Base-by-base conservation (phyloP, 2,888 invertebrate species). In the Cerceris rybyensis region DNA sequence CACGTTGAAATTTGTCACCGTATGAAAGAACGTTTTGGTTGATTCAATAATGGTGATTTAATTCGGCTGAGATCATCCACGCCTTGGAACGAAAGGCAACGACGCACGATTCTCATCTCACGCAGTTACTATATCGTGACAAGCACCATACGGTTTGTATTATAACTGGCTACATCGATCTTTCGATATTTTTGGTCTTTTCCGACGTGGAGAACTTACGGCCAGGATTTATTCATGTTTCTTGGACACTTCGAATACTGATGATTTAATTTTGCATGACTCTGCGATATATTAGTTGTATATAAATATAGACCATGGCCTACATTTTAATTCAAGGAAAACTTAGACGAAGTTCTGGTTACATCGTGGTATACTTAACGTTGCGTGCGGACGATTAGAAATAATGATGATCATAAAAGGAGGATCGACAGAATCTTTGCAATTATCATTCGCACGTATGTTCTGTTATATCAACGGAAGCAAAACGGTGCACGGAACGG, bases 1-100 rank as follows among this genome's bases (percentile, higher is more conserved):
- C 17, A 50, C 61, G 46, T 61, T 60, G 55, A 65, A 9, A 64
- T 59, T 65, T n/a, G 67, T 17, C 13, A 7, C 16, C 42, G 14
- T 1, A 16, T 11, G n/a, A 43, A 58, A 70, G 55, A 63, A 39
- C 72, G 66, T 13, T 39, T 79, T 49, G 13, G 49, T 13, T 63
- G 58, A 72, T 63, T 75, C 61, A 80, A 80, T 70, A 39, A 80
- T 80, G 75, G 28, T 28, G 61, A 75, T 81, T 75, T 80, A 80
- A 81, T 80, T 73, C 75, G 75, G 43, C 59, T 81, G 80, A 81
- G 80, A 75, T 81, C 80, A 81, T 81, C 76, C 70, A 46, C 16
- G 59, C 13, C 16, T 7, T 6, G 43, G 49, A 70, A 42, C 28
- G 59, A 76, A 57, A 65, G 60, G 60, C 63, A 14, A 39, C 57